phyloP scores from a whole-genome alignment of 1,140 invertebrate species.

The Polypedilum vanderplanki region DNA sequence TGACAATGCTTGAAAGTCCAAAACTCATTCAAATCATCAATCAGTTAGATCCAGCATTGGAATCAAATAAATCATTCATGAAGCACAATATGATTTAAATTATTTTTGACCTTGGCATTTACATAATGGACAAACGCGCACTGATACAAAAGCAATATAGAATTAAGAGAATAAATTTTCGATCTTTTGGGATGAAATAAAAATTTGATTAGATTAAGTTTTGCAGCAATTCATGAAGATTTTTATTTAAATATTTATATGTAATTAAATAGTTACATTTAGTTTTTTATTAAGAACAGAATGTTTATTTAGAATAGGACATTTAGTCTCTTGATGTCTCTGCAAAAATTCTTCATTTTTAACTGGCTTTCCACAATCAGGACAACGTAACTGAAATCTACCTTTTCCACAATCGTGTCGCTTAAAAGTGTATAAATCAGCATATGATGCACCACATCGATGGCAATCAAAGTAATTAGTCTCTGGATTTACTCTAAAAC shows the following conservation, averaged over 20 bases:
- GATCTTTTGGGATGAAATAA: no score
- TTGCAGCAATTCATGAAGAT: no score
- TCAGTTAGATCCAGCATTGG: slow-evolving; percentile 38
- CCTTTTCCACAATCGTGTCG: not conserved
- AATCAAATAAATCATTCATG: slow-evolving; percentile 34
- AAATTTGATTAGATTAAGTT: no score
- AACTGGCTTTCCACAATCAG: not conserved
- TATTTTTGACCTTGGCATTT: not conserved
- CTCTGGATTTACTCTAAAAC: not conserved
- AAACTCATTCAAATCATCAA: slow-evolving; percentile 57
- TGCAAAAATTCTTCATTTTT: not conserved
- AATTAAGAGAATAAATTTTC: no score
- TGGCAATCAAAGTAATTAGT: not conserved
- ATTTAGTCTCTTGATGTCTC: not conserved
- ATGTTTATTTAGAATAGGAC: not conserved
- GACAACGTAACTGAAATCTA: not conserved
- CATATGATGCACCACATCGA: not conserved
- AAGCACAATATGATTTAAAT: not conserved
- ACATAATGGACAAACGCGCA: not conserved
- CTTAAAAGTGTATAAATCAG: not conserved
- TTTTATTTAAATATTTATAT: no score
- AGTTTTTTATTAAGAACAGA: no score
- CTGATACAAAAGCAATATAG: no score
- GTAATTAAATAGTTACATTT: no score
- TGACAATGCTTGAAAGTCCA: slow-evolving; percentile 58